Conservation (phyloP, 2,888 invertebrate genomes). For the Pachymerium ferrugineum region DNA sequence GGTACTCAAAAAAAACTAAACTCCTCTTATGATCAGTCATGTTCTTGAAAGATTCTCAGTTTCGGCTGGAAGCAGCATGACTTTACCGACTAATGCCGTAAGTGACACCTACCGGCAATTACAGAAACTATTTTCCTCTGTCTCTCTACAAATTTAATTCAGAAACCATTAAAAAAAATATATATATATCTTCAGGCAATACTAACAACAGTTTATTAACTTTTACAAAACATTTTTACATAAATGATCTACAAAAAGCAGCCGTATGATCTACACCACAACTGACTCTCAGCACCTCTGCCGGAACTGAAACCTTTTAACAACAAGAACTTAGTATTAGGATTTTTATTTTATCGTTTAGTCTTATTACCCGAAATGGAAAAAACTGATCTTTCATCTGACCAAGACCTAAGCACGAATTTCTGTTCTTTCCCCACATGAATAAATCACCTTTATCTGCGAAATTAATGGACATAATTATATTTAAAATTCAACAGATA, state of each 20-base stretch:
- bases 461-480: slow-evolving; percentile 27
- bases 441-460: slow-evolving; percentile 69
- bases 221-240: neutral
- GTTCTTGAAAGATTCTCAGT: no score
- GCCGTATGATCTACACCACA: slow-evolving; percentile 36
- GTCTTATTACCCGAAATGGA: slow-evolving; percentile 74
- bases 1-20: neutral
- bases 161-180: no score
- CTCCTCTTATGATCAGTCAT: no score
- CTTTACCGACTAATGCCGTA: no score
- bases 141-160: no score
- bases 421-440: slow-evolving; percentile 85
- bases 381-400: slow-evolving; percentile 75
- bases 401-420: slow-evolving; percentile 78
- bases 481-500: neutral
- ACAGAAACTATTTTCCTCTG: no score
- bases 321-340: no score
- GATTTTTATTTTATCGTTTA: no score
- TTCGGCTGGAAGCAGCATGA: no score
- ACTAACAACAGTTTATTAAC: no score
- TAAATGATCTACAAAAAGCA: slow-evolving; percentile 19
- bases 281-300: slow-evolving; percentile 28
- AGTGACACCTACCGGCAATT: no score
- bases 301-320: slow-evolving; percentile 24
- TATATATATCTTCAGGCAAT: no score